Base-by-base conservation (phyloP, 1,140 invertebrate genomes). In the Drosophila pandora region DNA sequence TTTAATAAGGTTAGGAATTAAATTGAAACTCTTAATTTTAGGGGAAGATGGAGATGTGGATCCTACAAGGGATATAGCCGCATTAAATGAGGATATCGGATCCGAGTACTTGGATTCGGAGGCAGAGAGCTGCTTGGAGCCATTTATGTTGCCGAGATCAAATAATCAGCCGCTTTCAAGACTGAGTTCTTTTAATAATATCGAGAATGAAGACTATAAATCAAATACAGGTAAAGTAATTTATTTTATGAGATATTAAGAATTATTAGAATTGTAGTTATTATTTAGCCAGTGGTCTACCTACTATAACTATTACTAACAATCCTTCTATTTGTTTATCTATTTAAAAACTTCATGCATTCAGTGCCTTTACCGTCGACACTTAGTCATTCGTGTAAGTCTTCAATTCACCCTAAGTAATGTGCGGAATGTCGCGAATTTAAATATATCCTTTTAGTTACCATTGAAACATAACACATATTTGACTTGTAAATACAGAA, bases 51-150 rank as follows among this genome's bases (percentile, higher is more conserved):
- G 67, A 57, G 90, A 43, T 57, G 81, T 94, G 69, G 94, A 95
- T 91, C 93, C 94, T 54, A 92, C 92, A 10, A 92, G 94, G 78
- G 94, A 95, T 79, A 95, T 95, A 79, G 93, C 93, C 67, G 95
- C 95, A 3, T 87, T 96, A 21, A 95, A 95, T 87, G 95, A 95
- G 90, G 95, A 96, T 68, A 93, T 94, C 58, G 94, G 95, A 70
- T 95, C 95, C 2, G 95, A 96, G 78, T 95, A 95, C 55, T 93
- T 94, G 7, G 95, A 95, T 69, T 94, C 94, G 21, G 95, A 95
- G 60, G 93, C 93, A 69, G 94, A 94, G 93, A 93, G 57, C 93
- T 95, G 80, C 94, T 94, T 88, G 94, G 94, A 64, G 93, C 79
- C 76, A 69, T 80, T 84, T 94, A 84, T 93, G 93, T 81, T 94